Conservation (phyloP, 2,797 vertebrate genomes). For the Dallia pectoralis region DNA sequence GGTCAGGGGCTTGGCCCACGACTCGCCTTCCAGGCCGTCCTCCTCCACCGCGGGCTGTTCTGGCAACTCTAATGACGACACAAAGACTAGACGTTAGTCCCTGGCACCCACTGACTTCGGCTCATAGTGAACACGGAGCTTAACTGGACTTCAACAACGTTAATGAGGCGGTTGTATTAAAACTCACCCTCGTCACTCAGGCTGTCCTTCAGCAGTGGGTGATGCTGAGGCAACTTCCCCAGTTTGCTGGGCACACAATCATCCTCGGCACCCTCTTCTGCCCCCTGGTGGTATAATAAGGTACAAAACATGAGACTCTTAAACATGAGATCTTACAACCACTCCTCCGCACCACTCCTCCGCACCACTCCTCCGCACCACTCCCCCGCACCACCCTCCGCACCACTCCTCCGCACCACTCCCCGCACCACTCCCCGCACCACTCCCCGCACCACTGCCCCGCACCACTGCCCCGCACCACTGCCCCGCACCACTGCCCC, state of each 20-base stretch:
- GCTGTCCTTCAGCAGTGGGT: slow-evolving; percentile 88
- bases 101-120: not conserved
- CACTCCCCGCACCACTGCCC: no score
- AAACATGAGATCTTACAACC: not conserved
- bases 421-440: no score
- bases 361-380: no score
- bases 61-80: slow-evolving; percentile 72
- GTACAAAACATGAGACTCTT: not conserved
- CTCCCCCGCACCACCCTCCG: no score
- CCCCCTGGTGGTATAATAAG: slow-evolving; percentile 66
- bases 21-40: slow-evolving; percentile 81
- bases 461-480: no score
- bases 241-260: slow-evolving; percentile 79
- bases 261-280: slow-evolving; percentile 67
- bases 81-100: not conserved
- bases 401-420: no score
- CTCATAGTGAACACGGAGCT: not conserved
- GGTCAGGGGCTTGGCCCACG: slow-evolving; percentile 91
- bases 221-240: slow-evolving; percentile 90
- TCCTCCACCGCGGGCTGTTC: slow-evolving; percentile 82
- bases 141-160: not conserved
- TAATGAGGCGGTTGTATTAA: slow-evolving; percentile 7
- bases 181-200: slow-evolving; percentile 88
- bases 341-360: no score
- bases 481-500: no score